Evolutionary conservation across 2,888 invertebrate species (phyloP).

Genomic region (Heliconius hortense): DNA sequence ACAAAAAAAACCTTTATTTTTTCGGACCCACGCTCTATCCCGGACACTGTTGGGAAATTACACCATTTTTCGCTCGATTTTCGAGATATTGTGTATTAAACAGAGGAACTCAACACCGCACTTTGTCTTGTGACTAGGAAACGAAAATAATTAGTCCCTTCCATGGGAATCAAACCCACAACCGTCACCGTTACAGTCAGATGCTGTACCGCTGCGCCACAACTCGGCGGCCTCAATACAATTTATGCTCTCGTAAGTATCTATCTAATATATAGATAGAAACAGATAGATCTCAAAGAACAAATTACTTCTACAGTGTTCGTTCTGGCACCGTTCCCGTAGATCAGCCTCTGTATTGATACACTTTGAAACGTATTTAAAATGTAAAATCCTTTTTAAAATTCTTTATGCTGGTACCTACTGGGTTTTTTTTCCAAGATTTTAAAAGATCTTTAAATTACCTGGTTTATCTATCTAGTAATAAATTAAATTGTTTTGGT

Average conservation of each 20-base stretch:
- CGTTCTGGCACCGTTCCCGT: constrained; percentile 29
- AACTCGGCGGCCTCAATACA: not conserved
- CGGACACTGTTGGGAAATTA: no score
- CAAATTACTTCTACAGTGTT: constrained; percentile 13
- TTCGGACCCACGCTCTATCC: no score
- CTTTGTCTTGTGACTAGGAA: no score
- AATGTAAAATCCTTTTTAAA: constrained; percentile 14
- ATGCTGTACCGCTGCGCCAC: not conserved
- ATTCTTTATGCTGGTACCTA: not conserved
- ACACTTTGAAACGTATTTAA: constrained; percentile 21
- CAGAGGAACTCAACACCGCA: no score
- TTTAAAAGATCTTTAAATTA: not conserved
- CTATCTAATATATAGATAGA: not conserved
- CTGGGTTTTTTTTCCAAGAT: not conserved
- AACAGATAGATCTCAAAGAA: constrained; percentile 10
- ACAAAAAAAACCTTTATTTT: no score
- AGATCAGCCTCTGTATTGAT: constrained; percentile 25
- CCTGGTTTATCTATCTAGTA: not conserved
- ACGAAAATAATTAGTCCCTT: no score
- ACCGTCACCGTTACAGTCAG: no score
- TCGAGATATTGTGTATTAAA: no score
- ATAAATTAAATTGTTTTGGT: not conserved
- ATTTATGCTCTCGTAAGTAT: not conserved
- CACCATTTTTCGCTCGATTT: no score
- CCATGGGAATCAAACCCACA: no score